These are phyloP conservation scores for Bedellia somnulentella DNA, from an alignment of 2,888 invertebrate genomes.

Conservation along the genomic window DNA sequence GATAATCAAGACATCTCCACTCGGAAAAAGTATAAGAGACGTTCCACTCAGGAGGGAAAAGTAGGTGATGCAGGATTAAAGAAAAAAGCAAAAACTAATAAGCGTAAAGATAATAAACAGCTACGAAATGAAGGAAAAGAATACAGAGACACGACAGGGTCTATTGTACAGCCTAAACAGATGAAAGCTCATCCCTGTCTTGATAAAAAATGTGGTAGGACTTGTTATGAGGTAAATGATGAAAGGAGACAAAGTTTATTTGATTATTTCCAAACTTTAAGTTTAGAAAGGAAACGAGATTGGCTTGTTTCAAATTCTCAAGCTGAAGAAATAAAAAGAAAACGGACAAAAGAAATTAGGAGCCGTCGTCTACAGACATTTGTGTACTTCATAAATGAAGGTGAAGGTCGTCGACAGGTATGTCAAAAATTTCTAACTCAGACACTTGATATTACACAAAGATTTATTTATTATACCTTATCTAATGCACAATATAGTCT, in stretches of 20 bases:
- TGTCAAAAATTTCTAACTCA: background rate
- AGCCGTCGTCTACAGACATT: background rate
- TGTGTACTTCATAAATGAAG: constrained; percentile 3
- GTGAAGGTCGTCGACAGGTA: constrained; percentile 3
- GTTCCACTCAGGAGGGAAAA: background rate
- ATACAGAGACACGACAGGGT: background rate
- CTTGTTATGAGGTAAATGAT: constrained; percentile 7
- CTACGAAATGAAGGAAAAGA: background rate
- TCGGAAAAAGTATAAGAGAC: background rate
- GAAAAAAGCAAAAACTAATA: constrained; percentile 2
- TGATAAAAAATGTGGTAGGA: constrained; percentile 11
- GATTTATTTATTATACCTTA: constrained; percentile 4
- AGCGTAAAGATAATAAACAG: background rate
- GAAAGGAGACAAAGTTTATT: constrained; percentile 9
- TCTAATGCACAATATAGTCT: background rate
- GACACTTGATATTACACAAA: constrained; percentile 1
- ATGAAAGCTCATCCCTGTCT: constrained; percentile 5
- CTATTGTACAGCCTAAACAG: background rate
- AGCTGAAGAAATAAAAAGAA: constrained; percentile 7
- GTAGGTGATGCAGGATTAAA: background rate
- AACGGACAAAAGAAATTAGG: constrained; percentile 4
- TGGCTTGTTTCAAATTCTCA: constrained; percentile 8
- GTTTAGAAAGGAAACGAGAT: constrained; percentile 4
- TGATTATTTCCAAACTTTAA: constrained; percentile 9
- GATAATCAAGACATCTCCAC: background rate